Percentiles rank a stretch among this genome's conserved stretches.
These are phyloP conservation scores for Abrostola triplasia DNA, from an alignment of 2,888 invertebrate genomes.

Conservation along the genomic window DNA sequence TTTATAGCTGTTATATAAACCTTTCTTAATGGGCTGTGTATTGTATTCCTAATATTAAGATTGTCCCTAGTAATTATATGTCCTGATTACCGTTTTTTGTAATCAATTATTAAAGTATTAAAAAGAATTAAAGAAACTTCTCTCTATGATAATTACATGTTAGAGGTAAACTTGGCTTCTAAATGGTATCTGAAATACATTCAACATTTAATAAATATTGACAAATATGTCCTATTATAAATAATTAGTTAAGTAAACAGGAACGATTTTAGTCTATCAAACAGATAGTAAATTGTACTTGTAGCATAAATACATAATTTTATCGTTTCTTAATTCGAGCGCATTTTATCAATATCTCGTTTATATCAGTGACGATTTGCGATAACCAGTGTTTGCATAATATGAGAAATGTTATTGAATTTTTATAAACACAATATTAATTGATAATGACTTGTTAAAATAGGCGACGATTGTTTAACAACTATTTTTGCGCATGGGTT, in stretches of 20 bases:
- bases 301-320: slow-evolving; percentile 22
- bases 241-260: slow-evolving; percentile 10
- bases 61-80: no score
- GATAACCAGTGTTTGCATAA: slow-evolving; percentile 61
- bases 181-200: no score
- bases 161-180: no score
- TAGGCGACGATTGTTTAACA: slow-evolving; percentile 2
- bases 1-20: no score
- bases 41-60: no score
- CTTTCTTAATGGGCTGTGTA: no score
- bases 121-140: no score
- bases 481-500: neutral
- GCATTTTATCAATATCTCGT: slow-evolving; percentile 48
- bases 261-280: slow-evolving; percentile 11
- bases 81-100: no score
- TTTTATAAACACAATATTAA: slow-evolving; percentile 45
- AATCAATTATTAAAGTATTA: no score
- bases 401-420: slow-evolving; percentile 44
- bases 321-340: slow-evolving; percentile 54
- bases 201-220: neutral
- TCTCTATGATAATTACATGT: no score
- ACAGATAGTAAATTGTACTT: slow-evolving; percentile 33
- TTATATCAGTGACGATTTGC: slow-evolving; percentile 56
- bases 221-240: slow-evolving; percentile 21
- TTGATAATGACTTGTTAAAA: slow-evolving; percentile 15